A percentile compares a stretch with the other conserved stretches of the same genome.
Evolutionary conservation across 2,888 invertebrate genomes (phyloP).

Genomic region (Acanthosoma haemorrhoidale): DNA sequence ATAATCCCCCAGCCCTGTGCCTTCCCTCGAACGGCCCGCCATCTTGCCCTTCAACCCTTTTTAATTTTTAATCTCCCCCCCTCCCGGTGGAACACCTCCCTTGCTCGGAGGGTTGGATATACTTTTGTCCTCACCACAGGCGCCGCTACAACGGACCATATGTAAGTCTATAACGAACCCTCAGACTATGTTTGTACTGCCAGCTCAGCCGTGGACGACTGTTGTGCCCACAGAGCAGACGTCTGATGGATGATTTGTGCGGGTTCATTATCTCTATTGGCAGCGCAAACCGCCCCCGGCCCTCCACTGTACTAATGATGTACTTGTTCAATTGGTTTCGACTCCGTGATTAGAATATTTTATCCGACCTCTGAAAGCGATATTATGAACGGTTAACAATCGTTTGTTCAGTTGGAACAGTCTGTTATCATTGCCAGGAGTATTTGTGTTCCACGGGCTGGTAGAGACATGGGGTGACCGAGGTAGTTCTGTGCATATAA

Average conservation of each 20-base stretch:
- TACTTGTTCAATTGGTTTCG: slow-evolving; percentile 3
- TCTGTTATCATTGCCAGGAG: too few relatives aligned
- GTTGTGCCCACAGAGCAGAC: background rate
- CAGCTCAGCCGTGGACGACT: too few relatives aligned
- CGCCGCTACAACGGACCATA: background rate
- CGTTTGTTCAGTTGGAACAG: too few relatives aligned
- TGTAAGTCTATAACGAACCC: too few relatives aligned
- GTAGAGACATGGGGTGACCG: too few relatives aligned
- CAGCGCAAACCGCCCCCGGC: background rate
- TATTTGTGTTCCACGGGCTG: too few relatives aligned
- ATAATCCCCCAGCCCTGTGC: slow-evolving; percentile 8
- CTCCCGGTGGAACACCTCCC: too few relatives aligned
- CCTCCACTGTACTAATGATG: background rate
- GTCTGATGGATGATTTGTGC: slow-evolving; percentile 6
- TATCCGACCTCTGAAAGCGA: too few relatives aligned
- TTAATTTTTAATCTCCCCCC: background rate
- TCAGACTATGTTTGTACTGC: background rate
- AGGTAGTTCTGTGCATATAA: too few relatives aligned
- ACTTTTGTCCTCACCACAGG: background rate
- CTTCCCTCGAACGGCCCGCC: background rate
- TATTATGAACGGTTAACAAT: too few relatives aligned
- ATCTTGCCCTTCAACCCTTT: slow-evolving; percentile 1
- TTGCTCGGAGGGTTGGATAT: background rate
- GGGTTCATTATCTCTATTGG: slow-evolving; percentile 4
- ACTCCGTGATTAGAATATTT: slow-evolving; percentile 5